A percentile compares a stretch with the other conserved stretches of the same genome.
Conservation (phyloP, 2,113 vertebrate genomes). For the Hippocampus mohnikei region DNA sequence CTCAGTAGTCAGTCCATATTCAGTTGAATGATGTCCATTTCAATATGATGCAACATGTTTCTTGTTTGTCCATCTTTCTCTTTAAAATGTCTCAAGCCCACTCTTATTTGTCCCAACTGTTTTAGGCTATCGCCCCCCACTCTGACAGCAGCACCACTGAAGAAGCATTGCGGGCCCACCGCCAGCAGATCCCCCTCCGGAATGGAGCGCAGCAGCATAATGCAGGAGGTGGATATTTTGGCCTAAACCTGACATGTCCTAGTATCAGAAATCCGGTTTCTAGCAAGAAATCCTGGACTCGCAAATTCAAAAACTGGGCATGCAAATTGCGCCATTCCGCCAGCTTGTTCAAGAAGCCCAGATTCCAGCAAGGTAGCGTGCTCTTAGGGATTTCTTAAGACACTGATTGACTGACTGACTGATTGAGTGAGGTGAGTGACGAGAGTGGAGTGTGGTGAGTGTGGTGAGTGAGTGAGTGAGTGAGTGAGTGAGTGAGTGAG, state of each 20-base stretch:
- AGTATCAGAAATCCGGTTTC: constrained; percentile 90
- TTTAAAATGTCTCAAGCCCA: constrained; percentile 42
- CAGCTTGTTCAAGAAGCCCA: constrained; percentile 93
- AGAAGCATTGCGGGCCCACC: constrained; percentile 74
- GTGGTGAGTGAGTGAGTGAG: constrained; percentile 32
- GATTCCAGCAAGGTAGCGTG: constrained; percentile 90
- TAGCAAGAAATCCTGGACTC: constrained; percentile 97
- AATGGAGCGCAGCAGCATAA: constrained; percentile 82
- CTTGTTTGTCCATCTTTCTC: constrained; percentile 31
- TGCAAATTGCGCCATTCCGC: constrained; percentile 91
- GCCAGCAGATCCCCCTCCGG: constrained; percentile 71
- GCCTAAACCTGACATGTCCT: constrained; percentile 97
- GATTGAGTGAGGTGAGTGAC: constrained; percentile 14
- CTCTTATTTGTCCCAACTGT: constrained; percentile 58
- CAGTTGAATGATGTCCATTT: background rate
- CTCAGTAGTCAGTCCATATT: background rate
- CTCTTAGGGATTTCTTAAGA: constrained; percentile 70
- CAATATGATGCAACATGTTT: background rate
- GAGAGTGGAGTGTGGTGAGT: constrained; percentile 39
- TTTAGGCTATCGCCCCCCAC: constrained; percentile 77
- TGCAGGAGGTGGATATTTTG: constrained; percentile 98
- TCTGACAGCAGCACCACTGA: constrained; percentile 78
- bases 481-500: constrained; percentile 46
- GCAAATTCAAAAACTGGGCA: constrained; percentile 95
- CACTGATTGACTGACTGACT: constrained; percentile 8